Evolutionary conservation across 1,140 invertebrate genomes (phyloP).

Genomic region (Brachystomella parvula): DNA sequence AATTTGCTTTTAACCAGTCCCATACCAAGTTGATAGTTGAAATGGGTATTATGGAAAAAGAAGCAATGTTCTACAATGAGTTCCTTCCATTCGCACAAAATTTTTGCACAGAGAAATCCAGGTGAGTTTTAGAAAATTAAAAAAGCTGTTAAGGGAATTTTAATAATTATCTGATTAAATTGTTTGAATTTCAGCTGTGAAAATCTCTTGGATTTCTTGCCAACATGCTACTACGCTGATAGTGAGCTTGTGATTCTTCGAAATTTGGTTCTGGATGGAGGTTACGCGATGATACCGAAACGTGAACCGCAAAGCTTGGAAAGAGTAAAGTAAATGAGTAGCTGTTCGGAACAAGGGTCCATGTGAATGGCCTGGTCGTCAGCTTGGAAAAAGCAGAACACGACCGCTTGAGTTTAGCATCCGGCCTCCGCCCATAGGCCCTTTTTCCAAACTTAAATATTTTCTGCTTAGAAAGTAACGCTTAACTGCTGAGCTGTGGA

Average conservation of each 20-base stretch:
- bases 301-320: neutral
- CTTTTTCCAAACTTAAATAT: too few species aligned
- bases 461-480: too few species aligned
- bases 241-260: neutral
- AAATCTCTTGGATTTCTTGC: constrained; percentile 6
- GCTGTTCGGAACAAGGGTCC: neutral
- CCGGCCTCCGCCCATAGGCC: too few species aligned
- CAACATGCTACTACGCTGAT: neutral
- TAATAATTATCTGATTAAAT: neutral
- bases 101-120: neutral
- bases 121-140: neutral
- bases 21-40: neutral
- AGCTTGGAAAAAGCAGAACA: too few species aligned
- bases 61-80: constrained; percentile 2
- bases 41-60: constrained; percentile 9
- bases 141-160: neutral
- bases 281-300: neutral
- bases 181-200: neutral
- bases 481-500: too few species aligned
- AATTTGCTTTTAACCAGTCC: neutral
- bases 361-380: too few species aligned
- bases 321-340: neutral
- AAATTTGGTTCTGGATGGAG: neutral
- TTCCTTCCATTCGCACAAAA: neutral
- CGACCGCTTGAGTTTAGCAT: too few species aligned